Evolutionary conservation across 2,888 invertebrate species (phyloP).

Genomic region (Pyralis farinalis): DNA sequence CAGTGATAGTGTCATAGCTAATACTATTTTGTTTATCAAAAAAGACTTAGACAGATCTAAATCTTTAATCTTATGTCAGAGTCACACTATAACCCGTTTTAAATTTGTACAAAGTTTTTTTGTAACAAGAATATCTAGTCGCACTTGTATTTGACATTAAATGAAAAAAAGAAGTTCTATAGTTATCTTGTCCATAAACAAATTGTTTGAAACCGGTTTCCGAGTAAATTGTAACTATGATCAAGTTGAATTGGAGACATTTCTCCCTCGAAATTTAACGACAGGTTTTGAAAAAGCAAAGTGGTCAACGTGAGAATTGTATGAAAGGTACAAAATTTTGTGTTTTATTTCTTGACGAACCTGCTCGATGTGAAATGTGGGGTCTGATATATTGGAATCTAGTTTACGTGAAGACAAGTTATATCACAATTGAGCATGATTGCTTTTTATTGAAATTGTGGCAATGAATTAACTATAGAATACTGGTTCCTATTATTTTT

Average conservation of each 20-base stretch:
- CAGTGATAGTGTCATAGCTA: no score
- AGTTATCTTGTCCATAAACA: constrained; percentile 6
- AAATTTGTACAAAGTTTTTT: no score
- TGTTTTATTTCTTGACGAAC: constrained; percentile 37
- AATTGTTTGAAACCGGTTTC: constrained; percentile 28
- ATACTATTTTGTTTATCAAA: no score
- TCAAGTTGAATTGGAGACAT: constrained; percentile 32
- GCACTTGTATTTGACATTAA: no score
- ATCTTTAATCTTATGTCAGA: no score
- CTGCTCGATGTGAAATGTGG: constrained; percentile 33
- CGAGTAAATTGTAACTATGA: constrained; percentile 30
- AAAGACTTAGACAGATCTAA: no score
- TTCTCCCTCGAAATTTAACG: constrained; percentile 27
- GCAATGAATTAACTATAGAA: constrained; percentile 19
- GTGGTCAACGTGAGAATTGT: constrained; percentile 41
- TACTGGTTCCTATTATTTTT: constrained; percentile 26
- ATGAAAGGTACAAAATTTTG: constrained; percentile 29
- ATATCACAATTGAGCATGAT: constrained; percentile 24
- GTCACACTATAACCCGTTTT: no score
- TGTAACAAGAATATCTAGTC: no score
- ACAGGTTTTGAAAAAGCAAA: constrained; percentile 47
- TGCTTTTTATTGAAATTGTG: constrained; percentile 22
- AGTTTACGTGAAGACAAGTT: constrained; percentile 42
- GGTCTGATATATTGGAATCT: constrained; percentile 26
- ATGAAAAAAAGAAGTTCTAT: no score